A percentile compares a stretch with the other conserved stretches of the same genome.
Evolutionary conservation across 1,140 invertebrate species (phyloP).

Genomic region (Chelonus insularis): DNA sequence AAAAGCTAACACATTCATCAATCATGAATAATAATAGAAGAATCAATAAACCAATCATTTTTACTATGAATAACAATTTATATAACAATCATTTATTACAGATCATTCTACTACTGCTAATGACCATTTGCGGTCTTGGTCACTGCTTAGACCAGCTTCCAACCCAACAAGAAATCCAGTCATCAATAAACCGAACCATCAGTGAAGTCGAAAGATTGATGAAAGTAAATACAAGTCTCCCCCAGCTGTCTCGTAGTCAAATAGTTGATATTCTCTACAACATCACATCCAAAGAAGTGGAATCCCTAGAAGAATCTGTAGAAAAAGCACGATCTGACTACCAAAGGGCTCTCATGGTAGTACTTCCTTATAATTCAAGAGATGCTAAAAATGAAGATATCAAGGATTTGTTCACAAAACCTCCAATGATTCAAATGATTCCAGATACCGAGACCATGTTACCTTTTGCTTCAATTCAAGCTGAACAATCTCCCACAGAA

Average conservation of each 20-base stretch:
- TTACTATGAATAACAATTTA: too few species aligned
- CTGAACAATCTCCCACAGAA: conserved; percentile 7
- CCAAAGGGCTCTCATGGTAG: conserved; percentile 62
- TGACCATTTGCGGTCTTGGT: conserved; percentile 43
- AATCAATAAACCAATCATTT: too few species aligned
- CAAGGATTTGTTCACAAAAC: conserved; percentile 61
- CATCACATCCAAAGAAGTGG: conserved; percentile 61
- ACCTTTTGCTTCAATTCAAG: conserved; percentile 18
- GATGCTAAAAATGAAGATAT: conserved; percentile 53
- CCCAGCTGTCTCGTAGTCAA: conserved; percentile 62
- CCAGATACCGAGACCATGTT: conserved; percentile 32
- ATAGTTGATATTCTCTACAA: conserved; percentile 66
- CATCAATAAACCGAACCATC: conserved; percentile 63
- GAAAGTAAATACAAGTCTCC: conserved; percentile 60
- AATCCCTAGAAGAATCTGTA: conserved; percentile 48
- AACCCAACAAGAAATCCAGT: conserved; percentile 46
- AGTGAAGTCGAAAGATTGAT: conserved; percentile 65
- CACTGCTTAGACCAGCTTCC: conserved; percentile 39
- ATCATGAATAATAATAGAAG: too few species aligned
- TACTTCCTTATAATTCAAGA: conserved; percentile 60
- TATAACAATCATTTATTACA: conserved; percentile 39
- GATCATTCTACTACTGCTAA: conserved; percentile 44
- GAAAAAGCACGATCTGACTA: conserved; percentile 57
- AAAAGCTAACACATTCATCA: too few species aligned
- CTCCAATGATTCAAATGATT: conserved; percentile 60